phyloP scores from a whole-genome alignment of 2,113 vertebrate genomes.

The Cercocebus atys region DNA sequence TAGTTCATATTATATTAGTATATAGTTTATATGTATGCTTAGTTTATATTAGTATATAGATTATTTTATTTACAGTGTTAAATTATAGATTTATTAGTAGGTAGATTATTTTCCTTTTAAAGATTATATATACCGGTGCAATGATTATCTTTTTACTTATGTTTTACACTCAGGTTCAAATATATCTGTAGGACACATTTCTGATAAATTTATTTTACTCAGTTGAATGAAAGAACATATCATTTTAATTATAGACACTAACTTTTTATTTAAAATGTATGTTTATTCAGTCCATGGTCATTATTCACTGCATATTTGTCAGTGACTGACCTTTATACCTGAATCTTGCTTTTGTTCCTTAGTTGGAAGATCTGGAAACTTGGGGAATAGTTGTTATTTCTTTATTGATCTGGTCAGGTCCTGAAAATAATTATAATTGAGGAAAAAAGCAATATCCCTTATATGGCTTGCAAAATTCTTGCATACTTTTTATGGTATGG shows the following conservation, averaged over 20 bases:
- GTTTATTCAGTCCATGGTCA: neutral
- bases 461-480: neutral
- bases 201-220: neutral
- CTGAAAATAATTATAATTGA: neutral
- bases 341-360: conserved; percentile 12
- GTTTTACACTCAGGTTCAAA: neutral
- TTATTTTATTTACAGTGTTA: neutral
- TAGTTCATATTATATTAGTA: neutral
- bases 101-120: neutral
- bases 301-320: neutral
- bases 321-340: neutral
- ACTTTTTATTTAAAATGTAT: neutral
- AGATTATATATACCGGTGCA: neutral
- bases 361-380: neutral
- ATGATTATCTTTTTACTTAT: neutral
- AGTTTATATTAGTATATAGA: neutral
- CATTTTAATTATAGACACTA: neutral
- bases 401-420: neutral
- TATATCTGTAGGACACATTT: conserved; percentile 13
- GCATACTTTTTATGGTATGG: neutral
- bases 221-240: neutral
- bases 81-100: neutral
- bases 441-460: neutral
- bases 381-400: neutral
- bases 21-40: neutral